Percentiles rank a stretch among this genome's conserved stretches.
phyloP scores from a whole-genome alignment of 2,797 vertebrate species.

The Cyprinodon diabolis region DNA sequence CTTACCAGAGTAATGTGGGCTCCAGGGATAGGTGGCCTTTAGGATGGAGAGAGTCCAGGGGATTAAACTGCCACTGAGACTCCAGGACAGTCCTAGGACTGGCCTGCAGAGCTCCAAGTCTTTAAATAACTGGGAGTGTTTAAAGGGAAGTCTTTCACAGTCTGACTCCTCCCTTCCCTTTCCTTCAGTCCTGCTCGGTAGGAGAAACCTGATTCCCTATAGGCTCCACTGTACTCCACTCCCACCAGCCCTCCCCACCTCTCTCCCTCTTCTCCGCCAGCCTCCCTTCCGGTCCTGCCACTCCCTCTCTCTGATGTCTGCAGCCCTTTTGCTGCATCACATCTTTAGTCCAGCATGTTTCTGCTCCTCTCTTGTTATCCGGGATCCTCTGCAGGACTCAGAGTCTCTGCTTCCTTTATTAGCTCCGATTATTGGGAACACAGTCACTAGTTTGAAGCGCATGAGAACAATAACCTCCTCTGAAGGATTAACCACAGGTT shows the following conservation, averaged over 20 bases:
- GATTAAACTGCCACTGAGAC: conserved; percentile 10
- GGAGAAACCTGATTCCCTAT: conserved; percentile 58
- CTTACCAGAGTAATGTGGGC: conserved; percentile 38
- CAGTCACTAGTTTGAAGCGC: conserved; percentile 9
- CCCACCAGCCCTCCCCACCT: conserved; percentile 28
- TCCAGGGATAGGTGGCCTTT: conserved; percentile 12
- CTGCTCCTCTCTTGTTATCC: conserved; percentile 3
- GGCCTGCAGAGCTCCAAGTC: conserved; percentile 32
- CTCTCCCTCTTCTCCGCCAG: neutral
- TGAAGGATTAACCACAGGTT: neutral
- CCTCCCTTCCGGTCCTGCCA: conserved; percentile 60
- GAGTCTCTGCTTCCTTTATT: conserved; percentile 13
- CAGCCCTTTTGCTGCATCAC: conserved; percentile 18
- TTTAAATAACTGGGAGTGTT: conserved; percentile 54
- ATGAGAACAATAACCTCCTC: neutral
- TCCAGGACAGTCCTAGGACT: conserved; percentile 32
- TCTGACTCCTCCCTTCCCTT: conserved; percentile 39
- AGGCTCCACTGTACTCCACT: conserved; percentile 39
- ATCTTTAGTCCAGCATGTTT: conserved; percentile 3
- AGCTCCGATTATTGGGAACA: conserved; percentile 26
- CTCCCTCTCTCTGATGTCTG: conserved; percentile 43
- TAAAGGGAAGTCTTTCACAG: conserved; percentile 41
- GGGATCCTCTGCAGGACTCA: conserved; percentile 12
- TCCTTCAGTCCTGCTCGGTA: conserved; percentile 31
- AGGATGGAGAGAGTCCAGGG: neutral